phyloP scores from a whole-genome alignment of 2,888 invertebrate genomes.

The Melanargia galathea region DNA sequence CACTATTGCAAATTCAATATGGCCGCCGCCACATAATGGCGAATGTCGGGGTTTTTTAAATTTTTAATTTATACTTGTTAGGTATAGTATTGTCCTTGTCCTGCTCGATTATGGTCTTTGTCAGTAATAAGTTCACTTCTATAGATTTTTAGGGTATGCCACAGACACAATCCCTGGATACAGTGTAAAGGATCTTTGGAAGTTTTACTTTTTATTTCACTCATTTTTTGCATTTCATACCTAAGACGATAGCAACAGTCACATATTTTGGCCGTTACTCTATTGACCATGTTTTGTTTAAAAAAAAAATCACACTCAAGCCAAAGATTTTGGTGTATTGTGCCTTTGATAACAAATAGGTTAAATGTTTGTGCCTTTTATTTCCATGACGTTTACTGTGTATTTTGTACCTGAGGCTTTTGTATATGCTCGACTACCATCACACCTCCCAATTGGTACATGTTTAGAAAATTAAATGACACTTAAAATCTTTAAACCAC shows the following conservation, averaged over 20 bases:
- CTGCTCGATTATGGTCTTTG: no score
- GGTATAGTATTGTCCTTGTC: no score
- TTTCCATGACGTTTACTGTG: slow-evolving; percentile 62
- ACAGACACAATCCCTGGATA: no score
- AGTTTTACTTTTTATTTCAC: no score
- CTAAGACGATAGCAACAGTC: not conserved
- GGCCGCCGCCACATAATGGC: no score
- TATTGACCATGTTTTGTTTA: not conserved
- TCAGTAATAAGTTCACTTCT: no score
- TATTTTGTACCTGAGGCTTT: slow-evolving; percentile 72
- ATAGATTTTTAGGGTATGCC: no score
- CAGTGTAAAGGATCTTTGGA: no score
- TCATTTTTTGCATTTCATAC: no score
- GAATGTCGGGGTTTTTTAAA: no score
- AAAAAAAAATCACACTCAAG: not conserved
- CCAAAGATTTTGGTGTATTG: slow-evolving; percentile 63
- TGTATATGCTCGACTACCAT: slow-evolving; percentile 33
- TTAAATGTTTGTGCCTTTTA: slow-evolving; percentile 78
- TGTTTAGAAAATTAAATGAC: slow-evolving; percentile 1
- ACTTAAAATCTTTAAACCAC: slow-evolving; percentile 1
- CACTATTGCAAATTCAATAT: no score
- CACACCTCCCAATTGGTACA: slow-evolving; percentile 18
- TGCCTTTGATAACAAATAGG: slow-evolving; percentile 73
- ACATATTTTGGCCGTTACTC: not conserved
- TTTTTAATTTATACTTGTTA: no score